Evolutionary conservation across 2,113 vertebrate genomes (phyloP).

Genomic region (Odobenus rosmarus): DNA sequence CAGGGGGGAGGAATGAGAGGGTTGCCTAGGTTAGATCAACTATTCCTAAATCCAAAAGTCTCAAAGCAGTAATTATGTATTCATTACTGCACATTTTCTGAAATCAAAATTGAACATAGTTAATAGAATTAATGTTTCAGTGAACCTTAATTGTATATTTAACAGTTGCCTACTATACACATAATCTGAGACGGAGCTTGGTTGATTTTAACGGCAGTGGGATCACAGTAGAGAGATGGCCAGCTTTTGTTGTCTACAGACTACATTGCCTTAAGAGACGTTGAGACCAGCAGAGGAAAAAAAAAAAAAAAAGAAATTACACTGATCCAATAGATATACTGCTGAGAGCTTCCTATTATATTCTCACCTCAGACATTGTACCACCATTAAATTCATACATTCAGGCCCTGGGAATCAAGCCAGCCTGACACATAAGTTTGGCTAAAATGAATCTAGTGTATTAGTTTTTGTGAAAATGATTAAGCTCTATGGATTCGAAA

Average conservation of each 20-base stretch:
- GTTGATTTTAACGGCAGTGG: slow-evolving; percentile 70
- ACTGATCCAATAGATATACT: slow-evolving; percentile 81
- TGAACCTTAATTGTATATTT: slow-evolving; percentile 68
- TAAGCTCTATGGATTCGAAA: slow-evolving; percentile 79
- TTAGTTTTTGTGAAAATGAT: slow-evolving; percentile 86
- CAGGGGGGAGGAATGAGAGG: no score
- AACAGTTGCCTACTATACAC: slow-evolving; percentile 46
- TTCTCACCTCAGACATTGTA: slow-evolving; percentile 74
- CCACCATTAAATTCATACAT: slow-evolving; percentile 82
- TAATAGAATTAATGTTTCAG: slow-evolving; percentile 69
- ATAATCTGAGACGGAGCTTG: slow-evolving; percentile 73
- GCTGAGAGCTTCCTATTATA: slow-evolving; percentile 81
- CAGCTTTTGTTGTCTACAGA: slow-evolving; percentile 73
- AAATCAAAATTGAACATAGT: slow-evolving; percentile 49
- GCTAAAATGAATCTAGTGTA: slow-evolving; percentile 84
- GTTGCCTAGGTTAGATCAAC: background rate
- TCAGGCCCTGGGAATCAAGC: slow-evolving; percentile 80
- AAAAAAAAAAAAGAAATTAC: slow-evolving; percentile 84
- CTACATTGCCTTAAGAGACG: slow-evolving; percentile 82
- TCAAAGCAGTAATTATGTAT: slow-evolving; percentile 15
- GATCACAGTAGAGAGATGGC: slow-evolving; percentile 60
- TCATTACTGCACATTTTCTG: slow-evolving; percentile 33
- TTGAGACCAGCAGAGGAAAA: slow-evolving; percentile 80
- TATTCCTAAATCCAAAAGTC: background rate
- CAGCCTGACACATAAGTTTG: slow-evolving; percentile 80